These are phyloP conservation scores for Camelus dromedarius DNA, from an alignment of 2,113 vertebrate species.

Conservation along the genomic window DNA sequence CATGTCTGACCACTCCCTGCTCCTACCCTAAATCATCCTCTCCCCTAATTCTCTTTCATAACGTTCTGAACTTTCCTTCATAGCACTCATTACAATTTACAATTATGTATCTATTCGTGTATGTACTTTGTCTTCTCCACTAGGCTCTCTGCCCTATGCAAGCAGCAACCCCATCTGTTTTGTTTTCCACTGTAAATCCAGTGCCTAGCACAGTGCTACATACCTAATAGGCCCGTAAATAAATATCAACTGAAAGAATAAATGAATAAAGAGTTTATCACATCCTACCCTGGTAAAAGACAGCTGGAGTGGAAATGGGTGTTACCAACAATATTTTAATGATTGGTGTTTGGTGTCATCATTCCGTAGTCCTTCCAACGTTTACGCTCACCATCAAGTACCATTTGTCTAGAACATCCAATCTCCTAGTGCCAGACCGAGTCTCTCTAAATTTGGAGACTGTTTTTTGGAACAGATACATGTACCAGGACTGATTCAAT, in stretches of 20 bases:
- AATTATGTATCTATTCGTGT: neutral
- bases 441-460: conserved; percentile 47
- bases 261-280: conserved; percentile 16
- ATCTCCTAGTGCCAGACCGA: neutral
- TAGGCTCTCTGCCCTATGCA: neutral
- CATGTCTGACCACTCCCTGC: neutral
- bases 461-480: conserved; percentile 42
- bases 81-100: neutral
- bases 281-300: neutral
- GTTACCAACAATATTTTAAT: conserved; percentile 20
- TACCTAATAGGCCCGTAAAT: neutral
- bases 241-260: conserved; percentile 32
- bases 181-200: conserved; percentile 29
- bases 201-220: neutral
- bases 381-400: neutral
- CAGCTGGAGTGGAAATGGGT: neutral
- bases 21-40: neutral
- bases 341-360: neutral
- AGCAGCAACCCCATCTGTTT: neutral
- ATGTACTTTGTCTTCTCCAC: neutral
- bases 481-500: conserved; percentile 44
- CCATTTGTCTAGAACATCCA: neutral
- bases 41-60: neutral
- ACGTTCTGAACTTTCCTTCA: neutral
- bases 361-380: neutral